A percentile compares a stretch with the other conserved stretches of the same genome.
phyloP scores from a whole-genome alignment of 2,797 vertebrate genomes.

The Hippocampus kuda region DNA sequence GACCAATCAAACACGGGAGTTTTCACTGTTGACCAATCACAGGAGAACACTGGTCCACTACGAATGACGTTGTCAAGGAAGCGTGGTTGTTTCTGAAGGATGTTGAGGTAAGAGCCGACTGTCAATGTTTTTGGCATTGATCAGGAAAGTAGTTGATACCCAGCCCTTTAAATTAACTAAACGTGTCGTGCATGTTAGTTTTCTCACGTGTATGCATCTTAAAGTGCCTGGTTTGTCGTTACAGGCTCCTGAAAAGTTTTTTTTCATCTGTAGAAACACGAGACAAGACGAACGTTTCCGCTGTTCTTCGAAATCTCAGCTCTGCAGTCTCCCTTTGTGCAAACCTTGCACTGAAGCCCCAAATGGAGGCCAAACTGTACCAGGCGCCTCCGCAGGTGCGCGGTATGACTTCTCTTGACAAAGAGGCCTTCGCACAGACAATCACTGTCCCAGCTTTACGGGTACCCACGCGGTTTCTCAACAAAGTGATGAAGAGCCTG shows the following conservation, averaged over 20 bases:
- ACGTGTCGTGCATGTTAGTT: not conserved
- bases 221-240: conserved; percentile 12
- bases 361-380: conserved; percentile 64
- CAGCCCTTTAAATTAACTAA: not conserved
- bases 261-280: conserved; percentile 18
- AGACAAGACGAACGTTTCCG: conserved; percentile 2
- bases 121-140: not conserved
- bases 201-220: not conserved
- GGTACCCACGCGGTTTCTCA: conserved; percentile 70
- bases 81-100: conserved; percentile 36
- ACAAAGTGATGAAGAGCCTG: conserved; percentile 71
- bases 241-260: conserved; percentile 39
- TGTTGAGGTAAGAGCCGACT: conserved; percentile 58
- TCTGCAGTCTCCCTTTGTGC: conserved; percentile 6
- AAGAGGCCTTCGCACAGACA: conserved; percentile 77
- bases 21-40: conserved; percentile 44
- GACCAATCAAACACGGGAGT: conserved; percentile 27
- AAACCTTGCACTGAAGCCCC: conserved; percentile 30
- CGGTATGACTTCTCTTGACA: conserved; percentile 83
- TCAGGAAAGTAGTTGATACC: not conserved
- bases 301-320: conserved; percentile 3
- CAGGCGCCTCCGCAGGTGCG: conserved; percentile 69
- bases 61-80: conserved; percentile 40
- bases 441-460: conserved; percentile 79
- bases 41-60: conserved; percentile 15